These are phyloP conservation scores for Ancistrus triradiatus DNA, from an alignment of 2,113 vertebrate species.

Conservation along the genomic window DNA sequence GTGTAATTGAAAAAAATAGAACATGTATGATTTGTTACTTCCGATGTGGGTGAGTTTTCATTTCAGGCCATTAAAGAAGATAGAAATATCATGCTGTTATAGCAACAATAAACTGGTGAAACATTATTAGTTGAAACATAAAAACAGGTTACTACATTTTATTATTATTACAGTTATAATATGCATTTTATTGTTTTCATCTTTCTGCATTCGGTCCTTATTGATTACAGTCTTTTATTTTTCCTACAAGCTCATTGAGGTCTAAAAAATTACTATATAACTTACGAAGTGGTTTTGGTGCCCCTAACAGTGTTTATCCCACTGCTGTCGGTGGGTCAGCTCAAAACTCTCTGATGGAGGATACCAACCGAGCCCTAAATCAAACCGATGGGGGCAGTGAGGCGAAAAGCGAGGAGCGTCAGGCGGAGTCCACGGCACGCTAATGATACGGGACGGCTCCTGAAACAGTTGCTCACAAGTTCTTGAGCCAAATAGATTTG, in stretches of 20 bases:
- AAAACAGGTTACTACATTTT: no score
- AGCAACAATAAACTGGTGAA: no score
- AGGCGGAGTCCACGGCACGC: conserved; percentile 42
- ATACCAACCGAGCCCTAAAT: conserved; percentile 19
- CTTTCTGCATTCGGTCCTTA: background rate
- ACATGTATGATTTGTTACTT: no score
- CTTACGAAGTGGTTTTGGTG: background rate
- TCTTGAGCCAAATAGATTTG: conserved; percentile 60
- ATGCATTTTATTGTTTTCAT: no score
- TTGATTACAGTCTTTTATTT: background rate
- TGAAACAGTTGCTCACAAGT: conserved; percentile 74
- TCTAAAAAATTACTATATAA: background rate
- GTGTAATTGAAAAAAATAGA: background rate
- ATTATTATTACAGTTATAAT: no score
- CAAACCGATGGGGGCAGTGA: background rate
- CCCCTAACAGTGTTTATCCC: conserved; percentile 67
- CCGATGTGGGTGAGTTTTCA: no score
- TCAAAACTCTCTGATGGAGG: conserved; percentile 46
- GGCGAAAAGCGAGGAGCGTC: background rate
- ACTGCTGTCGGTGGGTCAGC: conserved; percentile 63
- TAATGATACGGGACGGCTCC: conserved; percentile 61
- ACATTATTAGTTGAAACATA: no score
- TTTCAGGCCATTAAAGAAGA: no score
- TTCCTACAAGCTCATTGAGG: background rate
- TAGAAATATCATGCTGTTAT: no score